Conservation (phyloP, 2,113 vertebrate genomes). For the Chamaea fasciata region DNA sequence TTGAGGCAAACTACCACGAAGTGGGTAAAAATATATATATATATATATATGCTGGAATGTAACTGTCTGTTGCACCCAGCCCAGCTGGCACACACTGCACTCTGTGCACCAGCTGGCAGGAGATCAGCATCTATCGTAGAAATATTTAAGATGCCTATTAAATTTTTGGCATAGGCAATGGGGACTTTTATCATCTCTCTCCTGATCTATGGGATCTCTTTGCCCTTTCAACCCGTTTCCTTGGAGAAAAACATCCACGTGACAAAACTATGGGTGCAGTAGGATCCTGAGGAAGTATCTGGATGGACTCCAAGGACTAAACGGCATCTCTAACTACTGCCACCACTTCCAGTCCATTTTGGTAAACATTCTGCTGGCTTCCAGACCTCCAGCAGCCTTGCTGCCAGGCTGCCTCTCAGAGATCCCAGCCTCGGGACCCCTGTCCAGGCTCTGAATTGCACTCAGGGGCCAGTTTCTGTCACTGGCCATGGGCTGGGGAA, state of each 20-base stretch:
- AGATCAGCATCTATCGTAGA: background rate
- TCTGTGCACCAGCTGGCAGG: background rate
- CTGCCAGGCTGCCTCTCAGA: background rate
- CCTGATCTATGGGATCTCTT: background rate
- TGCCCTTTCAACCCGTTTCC: background rate
- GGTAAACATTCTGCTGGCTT: background rate
- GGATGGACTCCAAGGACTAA: background rate
- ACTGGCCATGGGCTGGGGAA: rapidly evolving
- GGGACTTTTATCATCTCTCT: background rate
- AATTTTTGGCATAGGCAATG: background rate
- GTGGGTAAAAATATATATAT: background rate
- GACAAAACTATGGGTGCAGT: background rate
- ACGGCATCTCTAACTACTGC: background rate
- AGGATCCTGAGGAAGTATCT: background rate
- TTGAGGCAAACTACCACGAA: slow-evolving; percentile 2
- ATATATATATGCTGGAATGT: background rate
- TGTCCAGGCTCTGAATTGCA: background rate
- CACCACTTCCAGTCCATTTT: background rate
- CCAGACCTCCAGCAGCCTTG: background rate
- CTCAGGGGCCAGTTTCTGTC: background rate
- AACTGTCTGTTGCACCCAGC: background rate
- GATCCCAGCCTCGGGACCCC: background rate
- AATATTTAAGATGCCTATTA: background rate
- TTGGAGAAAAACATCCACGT: background rate
- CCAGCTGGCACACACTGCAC: background rate